These are phyloP conservation scores for Tachuris rubrigastra DNA, from an alignment of 2,113 vertebrate genomes.

Conservation along the genomic window DNA sequence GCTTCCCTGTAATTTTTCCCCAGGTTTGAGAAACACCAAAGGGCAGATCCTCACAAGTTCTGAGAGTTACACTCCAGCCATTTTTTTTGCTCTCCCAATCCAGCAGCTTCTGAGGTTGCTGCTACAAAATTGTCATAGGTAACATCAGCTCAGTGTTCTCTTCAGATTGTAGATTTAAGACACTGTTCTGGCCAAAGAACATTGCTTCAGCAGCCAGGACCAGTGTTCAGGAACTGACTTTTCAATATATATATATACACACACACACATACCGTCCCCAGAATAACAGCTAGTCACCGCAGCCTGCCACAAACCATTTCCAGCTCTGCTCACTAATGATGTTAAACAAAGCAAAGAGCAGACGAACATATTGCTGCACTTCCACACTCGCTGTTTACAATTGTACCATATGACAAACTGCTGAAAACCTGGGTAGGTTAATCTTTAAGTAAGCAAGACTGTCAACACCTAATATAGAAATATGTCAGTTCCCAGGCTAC, in stretches of 20 bases:
- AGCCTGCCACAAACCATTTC: constrained; percentile 5
- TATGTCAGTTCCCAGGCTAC: background rate
- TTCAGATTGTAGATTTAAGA: background rate
- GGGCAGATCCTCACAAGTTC: background rate
- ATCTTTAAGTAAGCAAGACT: constrained; percentile 61
- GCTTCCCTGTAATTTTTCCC: background rate
- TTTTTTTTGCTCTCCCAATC: background rate
- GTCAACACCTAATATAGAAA: constrained; percentile 52
- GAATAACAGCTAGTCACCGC: background rate
- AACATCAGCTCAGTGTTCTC: background rate
- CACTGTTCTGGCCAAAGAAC: background rate
- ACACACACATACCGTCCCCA: background rate
- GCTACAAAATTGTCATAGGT: background rate
- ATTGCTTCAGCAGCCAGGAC: background rate
- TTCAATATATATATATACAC: background rate
- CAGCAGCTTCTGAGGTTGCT: background rate
- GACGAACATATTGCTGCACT: constrained; percentile 14
- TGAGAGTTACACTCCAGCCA: background rate
- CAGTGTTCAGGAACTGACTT: background rate
- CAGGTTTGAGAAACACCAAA: background rate
- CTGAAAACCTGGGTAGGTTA: constrained; percentile 46
- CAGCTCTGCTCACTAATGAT: constrained; percentile 29
- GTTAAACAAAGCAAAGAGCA: constrained; percentile 39
- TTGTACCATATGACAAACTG: constrained; percentile 54
- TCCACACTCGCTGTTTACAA: background rate